Conservation (phyloP, 2,888 invertebrate species). For the Rhamnusium bicolor region DNA sequence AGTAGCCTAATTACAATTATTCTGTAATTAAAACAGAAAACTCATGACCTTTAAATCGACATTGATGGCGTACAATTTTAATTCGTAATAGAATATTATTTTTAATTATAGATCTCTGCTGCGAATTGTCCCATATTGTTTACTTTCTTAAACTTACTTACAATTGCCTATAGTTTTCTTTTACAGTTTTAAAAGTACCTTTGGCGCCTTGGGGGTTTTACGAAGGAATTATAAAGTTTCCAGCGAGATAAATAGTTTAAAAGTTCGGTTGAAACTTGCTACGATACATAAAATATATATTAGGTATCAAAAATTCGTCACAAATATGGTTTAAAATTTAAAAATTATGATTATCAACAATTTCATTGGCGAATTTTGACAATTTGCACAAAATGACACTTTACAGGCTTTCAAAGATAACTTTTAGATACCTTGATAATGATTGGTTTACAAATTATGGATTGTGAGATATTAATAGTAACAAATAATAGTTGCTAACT, state of each 20-base stretch:
- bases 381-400: no score
- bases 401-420: no score
- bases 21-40: neutral
- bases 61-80: neutral
- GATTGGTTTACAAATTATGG: no score
- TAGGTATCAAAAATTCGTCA: neutral
- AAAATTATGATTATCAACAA: no score
- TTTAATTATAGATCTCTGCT: neutral
- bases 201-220: neutral
- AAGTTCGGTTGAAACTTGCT: neutral
- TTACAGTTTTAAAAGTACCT: neutral
- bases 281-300: neutral
- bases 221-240: slow-evolving; percentile 15
- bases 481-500: no score
- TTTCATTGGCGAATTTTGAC: no score
- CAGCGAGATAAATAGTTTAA: slow-evolving; percentile 13
- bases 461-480: no score
- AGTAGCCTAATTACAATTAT: neutral
- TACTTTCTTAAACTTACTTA: neutral
- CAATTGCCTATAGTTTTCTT: neutral
- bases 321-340: no score
- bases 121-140: no score
- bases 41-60: neutral
- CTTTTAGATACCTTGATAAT: no score
- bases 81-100: neutral